Evolutionary conservation across 2,113 vertebrate species (phyloP).

Genomic region (Psittacula cyanocephala): DNA sequence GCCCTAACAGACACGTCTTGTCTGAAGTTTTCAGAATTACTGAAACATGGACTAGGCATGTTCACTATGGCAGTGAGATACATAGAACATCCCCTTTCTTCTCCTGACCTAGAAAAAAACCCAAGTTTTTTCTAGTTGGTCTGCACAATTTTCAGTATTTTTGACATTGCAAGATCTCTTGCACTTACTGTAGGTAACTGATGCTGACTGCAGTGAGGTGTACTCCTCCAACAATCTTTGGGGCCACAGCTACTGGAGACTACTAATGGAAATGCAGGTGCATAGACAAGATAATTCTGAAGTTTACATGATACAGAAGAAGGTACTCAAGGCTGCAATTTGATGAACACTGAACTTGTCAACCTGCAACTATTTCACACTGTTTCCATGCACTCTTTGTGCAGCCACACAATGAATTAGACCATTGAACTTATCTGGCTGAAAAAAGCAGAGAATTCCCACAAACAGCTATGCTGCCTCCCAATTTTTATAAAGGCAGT

Average conservation of each 20-base stretch:
- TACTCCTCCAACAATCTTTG: not conserved
- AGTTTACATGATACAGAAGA: not conserved
- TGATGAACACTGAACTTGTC: not conserved
- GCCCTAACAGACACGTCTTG: not conserved
- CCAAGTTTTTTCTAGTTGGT: not conserved
- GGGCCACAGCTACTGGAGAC: not conserved
- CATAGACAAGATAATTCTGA: not conserved
- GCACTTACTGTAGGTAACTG: rapidly evolving
- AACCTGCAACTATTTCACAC: not conserved
- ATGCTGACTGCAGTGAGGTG: no score
- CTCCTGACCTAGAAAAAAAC: not conserved
- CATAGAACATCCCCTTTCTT: no score
- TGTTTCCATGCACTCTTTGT: not conserved
- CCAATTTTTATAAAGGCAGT: not conserved
- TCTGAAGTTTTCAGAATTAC: not conserved
- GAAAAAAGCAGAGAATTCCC: not conserved
- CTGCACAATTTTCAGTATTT: not conserved
- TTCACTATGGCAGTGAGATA: not conserved
- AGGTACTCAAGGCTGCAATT: not conserved
- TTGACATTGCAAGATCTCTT: not conserved
- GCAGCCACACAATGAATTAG: not conserved
- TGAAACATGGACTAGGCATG: not conserved
- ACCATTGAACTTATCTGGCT: not conserved
- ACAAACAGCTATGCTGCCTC: not conserved
- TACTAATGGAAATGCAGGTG: not conserved